phyloP scores from a whole-genome alignment of 2,797 vertebrate species.

The Argentina silus region DNA sequence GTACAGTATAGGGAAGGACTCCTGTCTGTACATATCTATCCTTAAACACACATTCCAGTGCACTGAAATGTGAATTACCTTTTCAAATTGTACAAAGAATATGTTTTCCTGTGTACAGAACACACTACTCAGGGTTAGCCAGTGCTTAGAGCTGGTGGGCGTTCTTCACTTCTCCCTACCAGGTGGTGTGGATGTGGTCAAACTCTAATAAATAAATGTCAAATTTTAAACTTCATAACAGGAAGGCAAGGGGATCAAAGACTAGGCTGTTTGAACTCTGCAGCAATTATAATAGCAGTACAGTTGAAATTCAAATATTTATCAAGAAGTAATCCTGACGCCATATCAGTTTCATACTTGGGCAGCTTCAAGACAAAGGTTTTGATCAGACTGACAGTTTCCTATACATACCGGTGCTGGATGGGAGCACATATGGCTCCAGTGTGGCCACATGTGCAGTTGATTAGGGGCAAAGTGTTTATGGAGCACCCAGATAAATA shows the following conservation, averaged over 20 bases:
- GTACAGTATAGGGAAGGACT: too few species aligned
- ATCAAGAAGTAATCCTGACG: constrained; percentile 66
- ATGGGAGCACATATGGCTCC: constrained; percentile 46
- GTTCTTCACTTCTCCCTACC: neutral
- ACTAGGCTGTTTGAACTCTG: constrained; percentile 59
- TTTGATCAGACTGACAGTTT: constrained; percentile 61
- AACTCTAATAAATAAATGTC: constrained; percentile 73
- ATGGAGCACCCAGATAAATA: constrained; percentile 71
- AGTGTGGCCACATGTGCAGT: constrained; percentile 65
- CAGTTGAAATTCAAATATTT: constrained; percentile 72
- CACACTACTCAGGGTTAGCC: constrained; percentile 4
- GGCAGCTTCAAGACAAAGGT: constrained; percentile 33
- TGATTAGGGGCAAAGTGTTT: constrained; percentile 67
- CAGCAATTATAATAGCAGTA: constrained; percentile 65
- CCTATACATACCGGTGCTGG: constrained; percentile 44
- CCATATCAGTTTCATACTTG: constrained; percentile 64
- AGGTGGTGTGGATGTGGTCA: constrained; percentile 59
- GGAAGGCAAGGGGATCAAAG: constrained; percentile 61
- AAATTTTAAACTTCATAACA: constrained; percentile 58
- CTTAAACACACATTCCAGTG: neutral
- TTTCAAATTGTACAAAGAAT: too few species aligned
- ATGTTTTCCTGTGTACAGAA: too few species aligned
- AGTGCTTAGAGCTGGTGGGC: neutral
- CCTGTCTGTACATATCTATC: neutral
- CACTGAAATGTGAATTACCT: neutral